Evolutionary conservation across 2,797 vertebrate species (phyloP).

Genomic region (Acomys russatus): DNA sequence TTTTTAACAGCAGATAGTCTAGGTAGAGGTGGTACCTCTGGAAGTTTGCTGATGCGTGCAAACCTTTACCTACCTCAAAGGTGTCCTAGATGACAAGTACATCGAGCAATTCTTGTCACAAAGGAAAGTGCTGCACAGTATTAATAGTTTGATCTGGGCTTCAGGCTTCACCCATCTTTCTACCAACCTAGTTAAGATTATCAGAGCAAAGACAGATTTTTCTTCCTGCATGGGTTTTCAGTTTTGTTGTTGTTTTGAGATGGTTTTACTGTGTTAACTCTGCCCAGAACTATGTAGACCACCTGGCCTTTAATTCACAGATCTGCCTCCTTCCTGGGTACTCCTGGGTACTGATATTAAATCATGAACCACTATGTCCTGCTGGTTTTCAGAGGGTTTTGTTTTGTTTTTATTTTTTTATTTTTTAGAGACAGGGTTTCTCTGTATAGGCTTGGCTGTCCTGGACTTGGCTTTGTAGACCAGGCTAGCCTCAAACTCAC

Average conservation of each 20-base stretch:
- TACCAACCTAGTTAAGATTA: neutral
- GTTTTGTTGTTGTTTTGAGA: neutral
- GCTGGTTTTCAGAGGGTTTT: neutral
- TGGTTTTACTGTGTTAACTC: neutral
- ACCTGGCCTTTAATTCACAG: neutral
- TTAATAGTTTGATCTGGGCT: constrained; percentile 16
- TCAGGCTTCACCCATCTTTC: constrained; percentile 21
- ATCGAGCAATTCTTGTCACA: neutral
- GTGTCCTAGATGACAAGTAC: neutral
- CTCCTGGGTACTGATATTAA: neutral
- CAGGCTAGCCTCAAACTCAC: no score
- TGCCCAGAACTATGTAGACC: neutral
- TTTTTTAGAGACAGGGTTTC: no score
- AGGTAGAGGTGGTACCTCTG: neutral
- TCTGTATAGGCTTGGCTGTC: no score
- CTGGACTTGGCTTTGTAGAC: no score
- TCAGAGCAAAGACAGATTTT: neutral
- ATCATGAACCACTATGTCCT: neutral
- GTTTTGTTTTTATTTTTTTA: no score
- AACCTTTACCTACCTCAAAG: neutral
- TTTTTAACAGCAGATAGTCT: constrained; percentile 14
- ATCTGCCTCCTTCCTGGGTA: neutral
- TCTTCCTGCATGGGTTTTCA: neutral
- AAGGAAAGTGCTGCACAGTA: neutral
- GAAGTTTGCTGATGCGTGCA: neutral